Evolutionary conservation across 2,797 vertebrate species (phyloP).

Genomic region (Nothura maculosa): DNA sequence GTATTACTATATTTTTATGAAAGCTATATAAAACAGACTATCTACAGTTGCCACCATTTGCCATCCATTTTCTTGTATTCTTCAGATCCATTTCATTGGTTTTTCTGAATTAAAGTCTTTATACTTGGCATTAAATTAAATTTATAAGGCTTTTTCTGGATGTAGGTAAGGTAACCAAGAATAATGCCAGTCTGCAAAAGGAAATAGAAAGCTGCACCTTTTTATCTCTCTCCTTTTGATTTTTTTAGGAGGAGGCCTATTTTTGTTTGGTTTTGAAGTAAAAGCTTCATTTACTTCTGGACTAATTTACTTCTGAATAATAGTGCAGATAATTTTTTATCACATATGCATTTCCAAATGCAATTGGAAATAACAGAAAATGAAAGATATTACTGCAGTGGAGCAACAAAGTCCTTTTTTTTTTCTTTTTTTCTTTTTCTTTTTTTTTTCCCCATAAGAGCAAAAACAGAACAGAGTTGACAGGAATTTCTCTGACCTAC

Average conservation of each 20-base stretch:
- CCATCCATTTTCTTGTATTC: background rate
- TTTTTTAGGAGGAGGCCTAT: background rate
- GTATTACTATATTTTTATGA: conserved; percentile 24
- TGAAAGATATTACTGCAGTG: background rate
- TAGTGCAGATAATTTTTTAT: conserved; percentile 4
- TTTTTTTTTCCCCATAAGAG: background rate
- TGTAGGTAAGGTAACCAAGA: background rate
- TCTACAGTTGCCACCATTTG: background rate
- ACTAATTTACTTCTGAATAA: background rate
- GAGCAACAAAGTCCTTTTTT: background rate
- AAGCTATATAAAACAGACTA: background rate
- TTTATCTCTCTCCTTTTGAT: background rate
- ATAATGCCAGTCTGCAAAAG: conserved; percentile 17
- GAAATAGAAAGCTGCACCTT: background rate
- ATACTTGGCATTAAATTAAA: background rate
- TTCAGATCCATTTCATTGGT: background rate
- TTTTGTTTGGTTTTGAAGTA: conserved; percentile 20
- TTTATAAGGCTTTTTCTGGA: background rate
- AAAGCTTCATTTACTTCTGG: background rate
- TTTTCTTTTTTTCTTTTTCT: too few species aligned
- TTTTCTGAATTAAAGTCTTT: background rate
- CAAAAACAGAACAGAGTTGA: background rate
- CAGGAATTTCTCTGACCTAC: background rate
- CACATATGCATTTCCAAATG: background rate
- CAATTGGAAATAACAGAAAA: background rate